Conservation (phyloP, 2,888 invertebrate species). For the Alcis repandata region DNA sequence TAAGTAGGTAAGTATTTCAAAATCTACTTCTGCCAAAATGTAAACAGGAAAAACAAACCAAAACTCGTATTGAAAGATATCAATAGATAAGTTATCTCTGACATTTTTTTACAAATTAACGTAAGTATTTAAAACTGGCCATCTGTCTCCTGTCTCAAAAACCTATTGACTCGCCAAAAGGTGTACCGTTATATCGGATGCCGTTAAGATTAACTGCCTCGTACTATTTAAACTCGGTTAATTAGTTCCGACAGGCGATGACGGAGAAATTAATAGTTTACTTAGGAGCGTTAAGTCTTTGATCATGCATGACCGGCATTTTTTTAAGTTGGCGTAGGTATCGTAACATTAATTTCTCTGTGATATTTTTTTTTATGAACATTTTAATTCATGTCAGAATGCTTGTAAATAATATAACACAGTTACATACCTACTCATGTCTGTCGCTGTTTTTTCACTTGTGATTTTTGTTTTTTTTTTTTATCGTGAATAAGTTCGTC, state of each 20-base stretch:
- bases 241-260: constrained; percentile 6
- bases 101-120: background rate
- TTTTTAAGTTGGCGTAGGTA: background rate
- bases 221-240: constrained; percentile 9
- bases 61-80: too few species aligned
- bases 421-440: too few species aligned
- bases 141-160: background rate
- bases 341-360: background rate
- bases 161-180: constrained; percentile 3
- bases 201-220: constrained; percentile 14
- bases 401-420: too few species aligned
- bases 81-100: background rate
- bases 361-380: too few species aligned
- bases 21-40: background rate
- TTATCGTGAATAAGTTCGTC: too few species aligned
- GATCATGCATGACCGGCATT: too few species aligned
- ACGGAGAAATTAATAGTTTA: constrained; percentile 3
- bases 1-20: too few species aligned
- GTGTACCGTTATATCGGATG: constrained; percentile 10
- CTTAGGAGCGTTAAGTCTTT: too few species aligned
- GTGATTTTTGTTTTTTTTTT: too few species aligned
- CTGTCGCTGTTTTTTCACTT: too few species aligned
- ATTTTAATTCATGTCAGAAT: too few species aligned
- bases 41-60: too few species aligned
- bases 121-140: background rate